Evolutionary conservation across 1,140 invertebrate species (phyloP).

Genomic region (Arctopsyche grandis): DNA sequence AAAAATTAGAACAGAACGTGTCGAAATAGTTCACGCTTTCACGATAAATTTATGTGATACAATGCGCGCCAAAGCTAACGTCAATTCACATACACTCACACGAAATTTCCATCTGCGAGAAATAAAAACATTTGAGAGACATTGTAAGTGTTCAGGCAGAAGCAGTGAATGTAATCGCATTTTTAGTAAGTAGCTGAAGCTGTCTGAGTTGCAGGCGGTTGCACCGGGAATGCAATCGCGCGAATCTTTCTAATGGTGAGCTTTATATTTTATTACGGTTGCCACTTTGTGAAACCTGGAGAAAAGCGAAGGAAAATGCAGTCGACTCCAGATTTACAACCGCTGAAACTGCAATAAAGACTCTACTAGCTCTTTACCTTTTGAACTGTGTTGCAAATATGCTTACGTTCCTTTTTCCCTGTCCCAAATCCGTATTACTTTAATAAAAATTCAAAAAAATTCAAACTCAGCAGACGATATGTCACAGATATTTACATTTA

Average conservation of each 20-base stretch:
- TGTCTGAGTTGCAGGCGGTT: not conserved
- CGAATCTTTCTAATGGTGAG: not conserved
- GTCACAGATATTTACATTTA: not conserved
- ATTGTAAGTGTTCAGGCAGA: no score
- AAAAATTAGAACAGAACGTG: no score
- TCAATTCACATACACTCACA: no score
- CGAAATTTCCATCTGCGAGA: no score
- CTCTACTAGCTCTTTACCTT: not conserved
- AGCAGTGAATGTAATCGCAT: not conserved
- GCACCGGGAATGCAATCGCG: not conserved
- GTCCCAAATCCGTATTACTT: not conserved
- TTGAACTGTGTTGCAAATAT: not conserved
- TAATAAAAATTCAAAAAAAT: no score
- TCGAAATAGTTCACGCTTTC: no score
- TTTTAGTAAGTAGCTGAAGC: not conserved
- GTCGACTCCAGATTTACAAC: conserved; percentile 28
- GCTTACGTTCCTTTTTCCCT: not conserved
- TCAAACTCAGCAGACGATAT: no score
- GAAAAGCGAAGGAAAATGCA: not conserved
- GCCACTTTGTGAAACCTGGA: not conserved
- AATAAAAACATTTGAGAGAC: no score
- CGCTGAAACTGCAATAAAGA: conserved; percentile 13
- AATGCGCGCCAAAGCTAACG: no score
- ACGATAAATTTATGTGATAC: no score
- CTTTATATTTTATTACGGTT: conserved; percentile 27